phyloP scores from a whole-genome alignment of 1,140 invertebrate genomes.

The Apolygus lucorum region DNA sequence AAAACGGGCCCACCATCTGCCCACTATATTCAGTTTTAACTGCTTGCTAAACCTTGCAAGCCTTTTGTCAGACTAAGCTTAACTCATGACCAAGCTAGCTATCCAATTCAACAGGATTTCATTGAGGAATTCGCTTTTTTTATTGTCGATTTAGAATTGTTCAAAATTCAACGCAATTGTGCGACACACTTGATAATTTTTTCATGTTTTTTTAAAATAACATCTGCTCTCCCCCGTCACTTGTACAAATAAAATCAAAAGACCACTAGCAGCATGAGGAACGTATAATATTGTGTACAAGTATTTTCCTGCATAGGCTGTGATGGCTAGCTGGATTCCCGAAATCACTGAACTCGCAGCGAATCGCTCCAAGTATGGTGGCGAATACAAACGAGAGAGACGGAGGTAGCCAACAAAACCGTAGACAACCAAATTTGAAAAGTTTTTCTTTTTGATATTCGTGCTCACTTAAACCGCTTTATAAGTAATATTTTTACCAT shows the following conservation, averaged over 20 bases:
- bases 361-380: slow-evolving; percentile 95
- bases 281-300: slow-evolving; percentile 24
- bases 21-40: no score
- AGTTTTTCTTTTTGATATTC: slow-evolving; percentile 30
- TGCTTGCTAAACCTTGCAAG: no score
- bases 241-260: slow-evolving; percentile 6
- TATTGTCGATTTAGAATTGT: no score
- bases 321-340: slow-evolving; percentile 98
- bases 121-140: no score
- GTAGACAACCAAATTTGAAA: slow-evolving; percentile 28
- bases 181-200: no score
- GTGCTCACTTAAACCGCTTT: slow-evolving; percentile 29
- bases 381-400: slow-evolving; percentile 94
- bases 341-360: slow-evolving; percentile 98
- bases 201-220: no score
- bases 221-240: no score
- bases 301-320: slow-evolving; percentile 53
- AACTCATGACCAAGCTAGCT: no score
- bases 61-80: no score
- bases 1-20: no score
- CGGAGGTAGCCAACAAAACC: slow-evolving; percentile 64
- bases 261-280: slow-evolving; percentile 16
- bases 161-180: no score
- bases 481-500: slow-evolving; percentile 26
- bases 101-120: no score